Base-by-base conservation (phyloP, 2,888 invertebrate genomes). In the Drosophila austrosaltans region DNA sequence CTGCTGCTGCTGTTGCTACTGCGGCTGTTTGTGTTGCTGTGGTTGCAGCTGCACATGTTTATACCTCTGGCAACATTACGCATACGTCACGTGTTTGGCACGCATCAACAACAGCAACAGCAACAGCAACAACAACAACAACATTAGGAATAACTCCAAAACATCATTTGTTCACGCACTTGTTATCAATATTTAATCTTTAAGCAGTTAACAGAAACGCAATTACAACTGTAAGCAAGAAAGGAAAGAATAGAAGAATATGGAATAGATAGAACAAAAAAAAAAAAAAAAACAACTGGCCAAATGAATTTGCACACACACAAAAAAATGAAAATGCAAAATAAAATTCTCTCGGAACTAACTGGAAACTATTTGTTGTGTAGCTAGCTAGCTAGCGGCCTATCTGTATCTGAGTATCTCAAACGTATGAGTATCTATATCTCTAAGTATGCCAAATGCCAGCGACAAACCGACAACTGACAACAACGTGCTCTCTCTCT, bases 61-160 rank as follows among this genome's bases (percentile, higher is more conserved):
- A 39, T 32, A 59, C 48, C 48, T 25, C 22, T 40, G 48, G 12
- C 59, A 64, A 68, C 60, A 87, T 81, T 86, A 72, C 76, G 89
- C 81, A 88, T 88, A 88, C 87, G 84, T 85, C 84, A 85, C 84
- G 87, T 85, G 87, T 83, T 71, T 71, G 83, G 71, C 64, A 75
- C 75, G 75, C 75, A 75, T 66, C 76, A 48, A 48, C 20, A 44
- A 44, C 2, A 44, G 7, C 44, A 44, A 44, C 2, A n/a, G n/a
- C n/a, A n/a, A n/a, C n/a, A 5, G 30, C 3, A 44, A 20, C 7
- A 60, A 42, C 40, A 40, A 22, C 48, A 22, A 32, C 54, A 32
- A 20, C 48, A 42, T 28, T 5, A 40, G 36, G 32, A 58, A 40
- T 40, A 48, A 56, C 20, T 10, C n/a, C 53, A 12, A 32, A 32